Conservation (phyloP, 2,888 invertebrate species). For the Drosophila ustulata region DNA sequence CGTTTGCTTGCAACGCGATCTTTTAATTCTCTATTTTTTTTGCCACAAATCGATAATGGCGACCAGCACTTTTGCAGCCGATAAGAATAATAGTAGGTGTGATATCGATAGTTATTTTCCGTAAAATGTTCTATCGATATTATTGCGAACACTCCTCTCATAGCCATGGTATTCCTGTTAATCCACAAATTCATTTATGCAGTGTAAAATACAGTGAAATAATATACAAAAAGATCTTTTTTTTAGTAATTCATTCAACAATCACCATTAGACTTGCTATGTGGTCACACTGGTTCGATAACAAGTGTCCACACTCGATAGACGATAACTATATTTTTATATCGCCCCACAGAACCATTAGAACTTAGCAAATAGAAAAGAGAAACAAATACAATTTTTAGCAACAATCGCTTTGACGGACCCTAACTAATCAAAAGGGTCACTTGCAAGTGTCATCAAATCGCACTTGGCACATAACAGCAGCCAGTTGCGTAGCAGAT, state of each 20-base stretch:
- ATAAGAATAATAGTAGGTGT: constrained; percentile 35
- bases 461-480: background rate
- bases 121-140: constrained; percentile 25
- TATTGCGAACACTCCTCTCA: background rate
- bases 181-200: background rate
- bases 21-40: constrained; percentile 67
- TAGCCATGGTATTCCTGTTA: background rate
- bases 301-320: constrained; percentile 27
- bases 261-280: background rate
- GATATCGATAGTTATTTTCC: background rate
- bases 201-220: background rate
- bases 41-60: constrained; percentile 73
- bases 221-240: no score
- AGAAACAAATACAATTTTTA: constrained; percentile 8
- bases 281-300: constrained; percentile 3
- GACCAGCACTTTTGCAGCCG: constrained; percentile 57
- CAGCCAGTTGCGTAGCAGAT: constrained; percentile 36
- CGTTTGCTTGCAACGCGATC: constrained; percentile 60
- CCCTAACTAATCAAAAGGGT: background rate
- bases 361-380: constrained; percentile 30
- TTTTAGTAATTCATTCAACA: no score
- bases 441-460: background rate
- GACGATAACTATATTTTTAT: constrained; percentile 31
- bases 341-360: constrained; percentile 36
- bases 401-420: background rate